These are phyloP conservation scores for Creontiades dilutus DNA, from an alignment of 2,888 invertebrate genomes.

Conservation along the genomic window DNA sequence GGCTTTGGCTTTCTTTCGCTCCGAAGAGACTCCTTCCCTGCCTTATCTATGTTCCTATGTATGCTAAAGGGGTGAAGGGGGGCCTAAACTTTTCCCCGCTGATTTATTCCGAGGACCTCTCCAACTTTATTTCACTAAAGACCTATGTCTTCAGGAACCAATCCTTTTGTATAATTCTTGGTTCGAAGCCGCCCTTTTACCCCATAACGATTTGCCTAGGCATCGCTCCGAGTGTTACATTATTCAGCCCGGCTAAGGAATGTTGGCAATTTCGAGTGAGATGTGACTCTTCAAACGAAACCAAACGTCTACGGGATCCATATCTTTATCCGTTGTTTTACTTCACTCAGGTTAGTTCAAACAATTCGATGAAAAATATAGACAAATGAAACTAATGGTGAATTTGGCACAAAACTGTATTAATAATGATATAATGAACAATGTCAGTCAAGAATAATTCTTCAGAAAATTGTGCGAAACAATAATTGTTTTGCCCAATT, in stretches of 20 bases:
- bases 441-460: too few relatives aligned
- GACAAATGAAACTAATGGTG: too few relatives aligned
- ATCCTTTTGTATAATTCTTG: conserved; percentile 65
- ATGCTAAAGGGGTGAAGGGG: conserved; percentile 50
- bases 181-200: conserved; percentile 29
- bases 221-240: not conserved
- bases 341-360: too few relatives aligned
- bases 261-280: not conserved
- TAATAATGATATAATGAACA: too few relatives aligned
- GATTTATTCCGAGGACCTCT: conserved; percentile 58
- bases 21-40: conserved; percentile 4
- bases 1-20: conserved; percentile 38
- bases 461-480: too few relatives aligned
- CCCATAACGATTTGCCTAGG: conserved; percentile 38
- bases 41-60: conserved; percentile 52
- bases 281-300: not conserved
- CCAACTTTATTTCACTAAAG: conserved; percentile 62
- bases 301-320: not conserved
- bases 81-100: conserved; percentile 46
- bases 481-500: too few relatives aligned
- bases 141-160: conserved; percentile 68
- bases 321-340: too few relatives aligned
- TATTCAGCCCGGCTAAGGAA: conserved; percentile 4
- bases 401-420: too few relatives aligned
- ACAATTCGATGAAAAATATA: too few relatives aligned